phyloP scores from a whole-genome alignment of 2,797 vertebrate species.

The Gymnothorax javanicus region DNA sequence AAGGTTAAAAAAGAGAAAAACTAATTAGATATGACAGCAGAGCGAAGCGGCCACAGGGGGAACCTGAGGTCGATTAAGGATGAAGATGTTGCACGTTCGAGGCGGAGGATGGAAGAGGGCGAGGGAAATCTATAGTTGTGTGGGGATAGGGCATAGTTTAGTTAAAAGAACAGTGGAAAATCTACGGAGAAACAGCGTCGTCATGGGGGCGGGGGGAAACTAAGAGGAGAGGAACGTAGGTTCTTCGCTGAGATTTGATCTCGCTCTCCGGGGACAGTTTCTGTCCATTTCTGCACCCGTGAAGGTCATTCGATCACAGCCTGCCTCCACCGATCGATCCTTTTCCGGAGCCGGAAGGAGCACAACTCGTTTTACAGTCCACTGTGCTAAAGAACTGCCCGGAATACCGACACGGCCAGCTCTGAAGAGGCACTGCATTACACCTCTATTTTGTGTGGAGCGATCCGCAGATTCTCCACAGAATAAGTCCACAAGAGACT shows the following conservation, averaged over 20 bases:
- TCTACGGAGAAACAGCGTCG: neutral
- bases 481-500: neutral
- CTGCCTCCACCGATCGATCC: conserved; percentile 33
- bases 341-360: conserved; percentile 32
- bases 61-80: neutral
- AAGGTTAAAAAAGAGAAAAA: neutral
- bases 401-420: conserved; percentile 6
- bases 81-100: neutral
- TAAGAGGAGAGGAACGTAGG: conserved; percentile 13
- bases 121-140: neutral
- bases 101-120: neutral
- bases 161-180: neutral
- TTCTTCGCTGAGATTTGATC: neutral
- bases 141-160: neutral
- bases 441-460: neutral
- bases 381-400: conserved; percentile 8
- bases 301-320: conserved; percentile 61
- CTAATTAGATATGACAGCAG: too few relatives aligned
- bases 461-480: neutral
- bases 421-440: neutral
- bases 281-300: conserved; percentile 42
- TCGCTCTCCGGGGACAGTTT: conserved; percentile 36
- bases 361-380: conserved; percentile 29
- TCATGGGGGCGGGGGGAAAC: neutral
- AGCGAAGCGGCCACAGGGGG: neutral